Evolutionary conservation across 2,113 vertebrate species (phyloP).

Genomic region (Meleagris gallopavo): DNA sequence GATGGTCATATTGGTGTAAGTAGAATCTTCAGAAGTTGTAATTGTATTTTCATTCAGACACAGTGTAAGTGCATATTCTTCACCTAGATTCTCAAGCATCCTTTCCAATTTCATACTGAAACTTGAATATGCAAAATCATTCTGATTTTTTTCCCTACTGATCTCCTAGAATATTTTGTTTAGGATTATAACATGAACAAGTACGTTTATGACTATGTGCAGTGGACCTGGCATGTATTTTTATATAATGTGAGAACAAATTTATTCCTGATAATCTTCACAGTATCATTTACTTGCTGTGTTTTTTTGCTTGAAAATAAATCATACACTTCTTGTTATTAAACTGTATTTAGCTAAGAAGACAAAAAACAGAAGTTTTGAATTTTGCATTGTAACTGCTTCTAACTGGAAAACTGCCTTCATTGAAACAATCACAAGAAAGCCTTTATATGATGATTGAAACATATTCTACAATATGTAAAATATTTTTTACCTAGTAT

Average conservation of each 20-base stretch:
- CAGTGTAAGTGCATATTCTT: not conserved
- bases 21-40: not conserved
- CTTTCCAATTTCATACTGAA: not conserved
- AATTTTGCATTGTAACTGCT: not conserved
- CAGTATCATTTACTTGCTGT: not conserved
- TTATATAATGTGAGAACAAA: not conserved
- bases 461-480: not conserved
- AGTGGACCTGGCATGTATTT: not conserved
- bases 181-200: not conserved
- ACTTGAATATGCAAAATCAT: not conserved
- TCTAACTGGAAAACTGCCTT: conserved; percentile 17
- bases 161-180: not conserved
- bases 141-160: not conserved
- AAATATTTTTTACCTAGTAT: not conserved
- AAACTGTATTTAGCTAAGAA: not conserved
- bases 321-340: not conserved
- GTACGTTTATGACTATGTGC: not conserved
- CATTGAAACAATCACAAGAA: conserved; percentile 18
- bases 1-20: not conserved
- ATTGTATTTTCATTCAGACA: not conserved
- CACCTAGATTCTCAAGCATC: not conserved
- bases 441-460: not conserved
- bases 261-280: not conserved
- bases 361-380: not conserved
- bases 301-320: not conserved